Base-by-base conservation (phyloP, 2,797 vertebrate species). In the Ibycter americanus region DNA sequence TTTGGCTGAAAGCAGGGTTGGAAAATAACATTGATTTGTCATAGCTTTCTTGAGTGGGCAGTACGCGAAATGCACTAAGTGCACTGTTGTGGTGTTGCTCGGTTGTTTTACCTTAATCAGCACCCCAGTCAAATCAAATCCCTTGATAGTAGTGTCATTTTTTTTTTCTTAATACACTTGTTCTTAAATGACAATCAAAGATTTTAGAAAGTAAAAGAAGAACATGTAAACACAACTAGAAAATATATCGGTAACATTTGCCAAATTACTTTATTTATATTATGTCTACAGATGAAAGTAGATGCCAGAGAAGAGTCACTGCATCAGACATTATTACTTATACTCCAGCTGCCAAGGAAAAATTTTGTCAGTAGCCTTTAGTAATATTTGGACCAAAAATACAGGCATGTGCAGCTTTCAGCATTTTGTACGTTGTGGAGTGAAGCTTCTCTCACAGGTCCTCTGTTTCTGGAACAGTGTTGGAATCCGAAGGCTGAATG, bases 401-500 rank as follows among this genome's bases (percentile, higher is more conserved):
- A 66, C 22, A 54, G 7, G 4, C 80, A 65, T 93, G 34, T 76
- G 84, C 79, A 87, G 89, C 88, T 85, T 55, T 86, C 49, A 66
- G 68, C 52, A 34, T 67, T 84, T 74, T 46, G 34, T 74, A n/a
- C 2, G 11, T 4, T 70, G 31, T 17, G 23, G 34, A 82, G 36
- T 32, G 70, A 58, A 83, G 58, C 81, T 80, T 90, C 71, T 82
- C 55, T 99, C 98, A 99, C 95, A 99, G 98, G 95, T 99, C 99
- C 25, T 99, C 99, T 67, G 99, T 99, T 98, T 99, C 99, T 77
- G 99, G 99, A 93, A 99, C 93, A 0, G 92, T 32, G 77, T 97
- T 85, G n/a, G 98, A 96, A 84, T 99, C 98, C 0, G 98, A 63
- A 72, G 98, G 93, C 84, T 98, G 95, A 6, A 97, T 96, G 10